phyloP scores from a whole-genome alignment of 2,888 invertebrate genomes.

The Eupsilia transversa region DNA sequence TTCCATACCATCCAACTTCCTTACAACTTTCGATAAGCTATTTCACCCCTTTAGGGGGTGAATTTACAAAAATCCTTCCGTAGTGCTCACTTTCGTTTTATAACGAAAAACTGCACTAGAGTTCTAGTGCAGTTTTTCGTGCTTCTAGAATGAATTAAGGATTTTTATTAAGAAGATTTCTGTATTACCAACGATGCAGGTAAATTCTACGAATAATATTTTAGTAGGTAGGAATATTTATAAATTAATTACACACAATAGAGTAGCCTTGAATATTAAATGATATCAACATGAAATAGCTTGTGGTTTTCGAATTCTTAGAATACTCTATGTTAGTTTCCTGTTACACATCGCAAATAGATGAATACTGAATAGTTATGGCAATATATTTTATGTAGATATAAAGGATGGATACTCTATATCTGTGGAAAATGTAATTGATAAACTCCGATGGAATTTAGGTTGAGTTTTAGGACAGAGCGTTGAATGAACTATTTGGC shows the following conservation, averaged over 20 bases:
- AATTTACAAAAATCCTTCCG: background rate
- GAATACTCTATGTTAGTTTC: slow-evolving; percentile 37
- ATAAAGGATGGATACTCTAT: too few relatives aligned
- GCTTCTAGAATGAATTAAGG: background rate
- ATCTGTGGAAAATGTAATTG: too few relatives aligned
- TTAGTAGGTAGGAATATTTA: slow-evolving; percentile 15
- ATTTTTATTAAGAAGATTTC: background rate
- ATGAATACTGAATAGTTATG: background rate
- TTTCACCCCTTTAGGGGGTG: background rate
- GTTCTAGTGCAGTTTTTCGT: too few relatives aligned
- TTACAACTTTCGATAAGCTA: too few relatives aligned
- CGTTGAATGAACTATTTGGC: too few relatives aligned
- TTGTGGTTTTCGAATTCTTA: slow-evolving; percentile 46
- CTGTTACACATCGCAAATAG: slow-evolving; percentile 31
- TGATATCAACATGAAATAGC: slow-evolving; percentile 18
- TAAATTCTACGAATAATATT: background rate
- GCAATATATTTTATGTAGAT: too few relatives aligned
- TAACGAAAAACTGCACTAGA: background rate
- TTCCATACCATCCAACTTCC: too few relatives aligned
- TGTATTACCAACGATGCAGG: too few relatives aligned
- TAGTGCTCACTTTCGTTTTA: background rate
- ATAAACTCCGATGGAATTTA: background rate
- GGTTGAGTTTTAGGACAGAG: background rate
- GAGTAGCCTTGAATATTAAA: slow-evolving; percentile 46
- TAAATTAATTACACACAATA: slow-evolving; percentile 25